These are phyloP conservation scores for Trimorus sp. DNA, from an alignment of 2,888 invertebrate species.

Conservation along the genomic window DNA sequence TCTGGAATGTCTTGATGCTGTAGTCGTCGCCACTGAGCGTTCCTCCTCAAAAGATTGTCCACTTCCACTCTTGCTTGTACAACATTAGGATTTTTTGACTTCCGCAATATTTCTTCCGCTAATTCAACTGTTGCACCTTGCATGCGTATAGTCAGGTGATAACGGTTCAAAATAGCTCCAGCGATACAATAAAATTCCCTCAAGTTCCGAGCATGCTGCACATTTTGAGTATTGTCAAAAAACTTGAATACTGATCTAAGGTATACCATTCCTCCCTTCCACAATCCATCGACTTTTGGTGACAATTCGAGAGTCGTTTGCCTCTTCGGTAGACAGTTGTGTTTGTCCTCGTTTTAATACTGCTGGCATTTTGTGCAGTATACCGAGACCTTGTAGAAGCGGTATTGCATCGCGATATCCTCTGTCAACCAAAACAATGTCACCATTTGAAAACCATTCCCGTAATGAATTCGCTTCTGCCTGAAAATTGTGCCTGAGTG, in stretches of 20 bases:
- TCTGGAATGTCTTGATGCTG: constrained; percentile 32
- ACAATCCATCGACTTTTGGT: constrained; percentile 47
- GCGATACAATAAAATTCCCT: constrained; percentile 17
- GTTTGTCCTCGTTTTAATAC: constrained; percentile 11
- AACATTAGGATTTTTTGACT: constrained; percentile 20
- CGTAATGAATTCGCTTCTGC: constrained; percentile 19
- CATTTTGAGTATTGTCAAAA: constrained; percentile 23
- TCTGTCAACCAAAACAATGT: constrained; percentile 49
- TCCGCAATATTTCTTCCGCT: constrained; percentile 30
- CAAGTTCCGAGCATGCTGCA: constrained; percentile 32
- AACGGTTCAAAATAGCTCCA: constrained; percentile 46
- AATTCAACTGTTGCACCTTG: constrained; percentile 33
- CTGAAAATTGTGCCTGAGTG: constrained; percentile 34
- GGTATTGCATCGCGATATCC: constrained; percentile 48
- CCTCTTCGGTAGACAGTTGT: constrained; percentile 46
- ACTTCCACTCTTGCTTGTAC: constrained; percentile 44
- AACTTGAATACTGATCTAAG: constrained; percentile 39
- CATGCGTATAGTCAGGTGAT: constrained; percentile 40
- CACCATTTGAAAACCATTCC: constrained; percentile 48
- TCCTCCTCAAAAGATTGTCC: constrained; percentile 16
- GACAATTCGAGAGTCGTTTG: constrained; percentile 30
- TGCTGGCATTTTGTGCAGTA: constrained; percentile 41
- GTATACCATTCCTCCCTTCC: constrained; percentile 48
- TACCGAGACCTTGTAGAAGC: constrained; percentile 31
- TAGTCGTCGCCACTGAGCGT: constrained; percentile 31